phyloP scores from a whole-genome alignment of 2,888 invertebrate genomes.

The Archips crataeganus region DNA sequence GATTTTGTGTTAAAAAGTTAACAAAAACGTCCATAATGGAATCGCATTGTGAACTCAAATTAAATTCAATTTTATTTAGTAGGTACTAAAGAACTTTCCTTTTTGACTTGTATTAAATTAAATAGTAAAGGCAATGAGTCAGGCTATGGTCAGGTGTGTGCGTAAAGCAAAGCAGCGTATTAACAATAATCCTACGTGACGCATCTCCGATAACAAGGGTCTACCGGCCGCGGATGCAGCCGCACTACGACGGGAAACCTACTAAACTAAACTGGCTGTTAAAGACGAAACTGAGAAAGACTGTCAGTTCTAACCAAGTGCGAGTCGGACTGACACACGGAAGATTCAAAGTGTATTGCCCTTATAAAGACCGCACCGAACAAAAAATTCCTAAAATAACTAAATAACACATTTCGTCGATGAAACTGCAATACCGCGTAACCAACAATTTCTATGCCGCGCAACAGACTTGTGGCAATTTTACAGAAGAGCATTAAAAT shows the following conservation, averaged over 20 bases:
- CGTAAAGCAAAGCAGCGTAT: slow-evolving; percentile 28
- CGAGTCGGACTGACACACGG: too few species aligned
- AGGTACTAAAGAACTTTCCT: slow-evolving; percentile 19
- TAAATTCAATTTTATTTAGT: slow-evolving; percentile 39
- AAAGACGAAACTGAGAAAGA: too few species aligned
- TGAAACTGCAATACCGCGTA: too few species aligned
- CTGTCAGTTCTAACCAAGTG: too few species aligned
- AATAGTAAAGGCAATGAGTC: slow-evolving; percentile 27
- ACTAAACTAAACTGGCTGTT: not conserved
- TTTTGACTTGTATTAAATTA: slow-evolving; percentile 12
- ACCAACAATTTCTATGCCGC: too few species aligned
- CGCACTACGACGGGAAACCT: not conserved
- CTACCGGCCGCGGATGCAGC: slow-evolving; percentile 5
- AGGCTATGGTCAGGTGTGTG: slow-evolving; percentile 28
- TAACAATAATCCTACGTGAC: slow-evolving; percentile 37
- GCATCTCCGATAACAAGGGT: slow-evolving; percentile 36
- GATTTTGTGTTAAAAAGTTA: slow-evolving; percentile 44
- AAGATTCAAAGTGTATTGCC: too few species aligned
- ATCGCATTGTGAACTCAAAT: slow-evolving; percentile 40
- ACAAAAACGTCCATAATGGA: slow-evolving; percentile 40
- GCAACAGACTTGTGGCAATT: too few species aligned
- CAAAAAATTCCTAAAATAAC: too few species aligned
- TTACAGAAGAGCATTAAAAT: too few species aligned
- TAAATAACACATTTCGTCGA: too few species aligned
- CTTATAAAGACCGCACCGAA: too few species aligned